Conservation (phyloP, 2,113 vertebrate species). For the Stegastes partitus region DNA sequence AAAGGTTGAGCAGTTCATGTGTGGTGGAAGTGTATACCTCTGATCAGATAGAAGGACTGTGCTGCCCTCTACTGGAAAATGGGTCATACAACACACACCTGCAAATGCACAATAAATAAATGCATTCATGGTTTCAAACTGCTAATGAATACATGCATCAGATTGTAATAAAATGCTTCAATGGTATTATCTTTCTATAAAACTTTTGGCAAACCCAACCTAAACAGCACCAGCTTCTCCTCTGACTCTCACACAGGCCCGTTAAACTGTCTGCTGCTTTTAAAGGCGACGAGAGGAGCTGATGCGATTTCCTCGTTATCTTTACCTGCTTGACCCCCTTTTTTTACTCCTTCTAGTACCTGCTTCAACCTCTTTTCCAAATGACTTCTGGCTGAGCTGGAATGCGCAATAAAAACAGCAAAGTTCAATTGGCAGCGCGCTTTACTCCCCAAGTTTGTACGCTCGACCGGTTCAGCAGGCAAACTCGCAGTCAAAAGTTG, state of each 20-base stretch:
- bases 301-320: not conserved
- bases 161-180: too few species aligned
- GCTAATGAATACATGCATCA: too few species aligned
- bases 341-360: not conserved
- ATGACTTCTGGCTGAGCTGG: not conserved
- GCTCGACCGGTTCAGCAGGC: too few species aligned
- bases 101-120: too few species aligned
- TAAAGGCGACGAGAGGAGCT: not conserved
- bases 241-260: not conserved
- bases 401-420: too few species aligned
- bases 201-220: too few species aligned
- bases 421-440: too few species aligned
- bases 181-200: too few species aligned
- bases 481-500: too few species aligned
- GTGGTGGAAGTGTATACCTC: not conserved
- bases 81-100: not conserved
- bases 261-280: not conserved
- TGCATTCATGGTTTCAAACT: too few species aligned
- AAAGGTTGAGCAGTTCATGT: not conserved
- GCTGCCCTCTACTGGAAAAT: conserved; percentile 53
- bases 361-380: too few species aligned
- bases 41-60: not conserved
- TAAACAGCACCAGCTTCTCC: not conserved
- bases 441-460: too few species aligned
- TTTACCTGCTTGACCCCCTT: not conserved